phyloP scores from a whole-genome alignment of 2,797 vertebrate species.

The Arrhamphus sclerolepis region DNA sequence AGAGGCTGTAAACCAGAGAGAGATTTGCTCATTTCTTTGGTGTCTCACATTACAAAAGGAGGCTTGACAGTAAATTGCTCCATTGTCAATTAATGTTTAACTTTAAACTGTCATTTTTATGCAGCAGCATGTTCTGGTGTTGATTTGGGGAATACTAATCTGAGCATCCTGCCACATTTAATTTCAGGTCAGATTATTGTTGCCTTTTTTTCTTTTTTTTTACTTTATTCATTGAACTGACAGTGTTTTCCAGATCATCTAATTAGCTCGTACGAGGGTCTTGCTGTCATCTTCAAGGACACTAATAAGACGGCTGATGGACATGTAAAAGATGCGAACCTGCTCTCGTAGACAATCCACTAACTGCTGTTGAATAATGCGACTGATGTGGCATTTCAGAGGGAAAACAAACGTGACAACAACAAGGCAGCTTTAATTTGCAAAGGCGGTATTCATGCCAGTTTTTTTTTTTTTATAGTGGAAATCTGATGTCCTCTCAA shows the following conservation, averaged over 20 bases:
- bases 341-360: neutral
- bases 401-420: conserved; percentile 19
- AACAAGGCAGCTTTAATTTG: conserved; percentile 18
- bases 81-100: conserved; percentile 4
- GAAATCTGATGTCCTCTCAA: conserved; percentile 1
- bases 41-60: too few relatives aligned
- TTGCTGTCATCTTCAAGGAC: conserved; percentile 46
- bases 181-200: conserved; percentile 39
- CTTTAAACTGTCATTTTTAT: conserved; percentile 34
- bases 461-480: neutral
- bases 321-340: conserved; percentile 31
- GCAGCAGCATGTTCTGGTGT: conserved; percentile 23
- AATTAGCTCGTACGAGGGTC: conserved; percentile 38
- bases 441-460: neutral
- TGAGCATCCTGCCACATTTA: conserved; percentile 45
- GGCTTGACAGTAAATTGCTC: too few relatives aligned
- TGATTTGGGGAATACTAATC: conserved; percentile 32
- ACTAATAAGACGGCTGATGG: conserved; percentile 52
- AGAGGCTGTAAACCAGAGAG: conserved; percentile 75
- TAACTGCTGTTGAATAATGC: conserved; percentile 24
- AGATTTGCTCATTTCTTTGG: too few relatives aligned
- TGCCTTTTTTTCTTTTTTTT: neutral
- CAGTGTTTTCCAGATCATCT: conserved; percentile 36
- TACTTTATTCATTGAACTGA: conserved; percentile 44
- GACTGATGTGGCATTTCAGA: conserved; percentile 38